These are phyloP conservation scores for Chascanopsetta lugubris DNA, from an alignment of 2,113 vertebrate genomes.

Conservation along the genomic window DNA sequence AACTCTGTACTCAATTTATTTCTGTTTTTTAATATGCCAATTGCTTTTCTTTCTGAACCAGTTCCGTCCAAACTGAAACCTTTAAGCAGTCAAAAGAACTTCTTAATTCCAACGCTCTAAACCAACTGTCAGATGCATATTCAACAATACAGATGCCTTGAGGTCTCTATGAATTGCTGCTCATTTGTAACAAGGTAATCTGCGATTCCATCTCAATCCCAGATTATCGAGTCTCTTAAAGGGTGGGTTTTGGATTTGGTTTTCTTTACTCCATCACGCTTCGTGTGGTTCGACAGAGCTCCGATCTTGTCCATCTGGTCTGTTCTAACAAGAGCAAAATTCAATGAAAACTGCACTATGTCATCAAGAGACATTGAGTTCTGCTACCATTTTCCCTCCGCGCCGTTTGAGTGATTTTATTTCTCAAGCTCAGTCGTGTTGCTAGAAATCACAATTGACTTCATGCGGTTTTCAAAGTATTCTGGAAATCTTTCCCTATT, in stretches of 20 bases:
- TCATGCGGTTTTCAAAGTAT: constrained; percentile 74
- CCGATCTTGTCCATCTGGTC: constrained; percentile 76
- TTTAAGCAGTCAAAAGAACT: constrained; percentile 18
- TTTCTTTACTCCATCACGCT: constrained; percentile 23
- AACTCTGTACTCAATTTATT: constrained; percentile 24
- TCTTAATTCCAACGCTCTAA: no score
- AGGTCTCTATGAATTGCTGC: constrained; percentile 40
- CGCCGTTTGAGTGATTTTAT: constrained; percentile 56
- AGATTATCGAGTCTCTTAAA: constrained; percentile 27
- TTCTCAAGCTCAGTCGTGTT: constrained; percentile 58
- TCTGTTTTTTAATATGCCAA: constrained; percentile 29
- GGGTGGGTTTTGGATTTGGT: constrained; percentile 12
- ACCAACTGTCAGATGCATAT: constrained; percentile 32
- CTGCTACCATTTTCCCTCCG: constrained; percentile 47
- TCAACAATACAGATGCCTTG: constrained; percentile 39
- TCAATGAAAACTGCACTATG: constrained; percentile 74
- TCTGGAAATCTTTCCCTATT: constrained; percentile 75
- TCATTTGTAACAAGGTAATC: constrained; percentile 34
- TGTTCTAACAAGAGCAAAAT: constrained; percentile 64
- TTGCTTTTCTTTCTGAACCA: no score
- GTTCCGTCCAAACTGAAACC: constrained; percentile 6
- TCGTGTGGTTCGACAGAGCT: constrained; percentile 66
- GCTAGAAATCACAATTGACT: constrained; percentile 62
- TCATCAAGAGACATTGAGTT: constrained; percentile 49
- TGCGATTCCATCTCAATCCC: constrained; percentile 32